These are phyloP conservation scores for Diaprepes abbreviatus DNA, from an alignment of 2,888 invertebrate species.

Conservation along the genomic window DNA sequence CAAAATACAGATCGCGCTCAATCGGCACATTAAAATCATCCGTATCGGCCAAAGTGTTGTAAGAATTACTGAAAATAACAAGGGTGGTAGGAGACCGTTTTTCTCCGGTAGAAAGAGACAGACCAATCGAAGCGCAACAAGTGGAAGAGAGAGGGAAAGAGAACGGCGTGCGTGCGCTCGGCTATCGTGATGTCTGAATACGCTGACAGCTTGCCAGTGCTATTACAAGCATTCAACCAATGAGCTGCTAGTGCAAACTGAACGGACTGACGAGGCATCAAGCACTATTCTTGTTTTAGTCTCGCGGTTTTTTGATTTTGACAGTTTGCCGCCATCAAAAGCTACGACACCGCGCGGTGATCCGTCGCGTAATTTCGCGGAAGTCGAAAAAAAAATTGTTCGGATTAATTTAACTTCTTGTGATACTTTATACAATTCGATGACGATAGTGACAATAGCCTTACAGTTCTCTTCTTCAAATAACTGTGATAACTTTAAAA, in stretches of 20 bases:
- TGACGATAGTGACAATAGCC: not conserved
- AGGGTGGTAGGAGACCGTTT: constrained; percentile 64
- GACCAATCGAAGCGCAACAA: constrained; percentile 14
- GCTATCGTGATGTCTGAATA: constrained; percentile 68
- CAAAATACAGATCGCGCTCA: constrained; percentile 43
- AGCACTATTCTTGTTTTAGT: constrained; percentile 56
- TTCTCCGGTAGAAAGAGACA: constrained; percentile 32
- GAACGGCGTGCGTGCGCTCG: constrained; percentile 65
- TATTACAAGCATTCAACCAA: constrained; percentile 67
- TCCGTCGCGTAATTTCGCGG: not conserved
- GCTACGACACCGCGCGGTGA: constrained; percentile 11
- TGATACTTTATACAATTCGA: not conserved
- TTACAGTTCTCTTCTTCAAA: not conserved
- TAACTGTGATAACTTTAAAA: not conserved
- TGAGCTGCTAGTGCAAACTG: constrained; percentile 66
- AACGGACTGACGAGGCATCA: constrained; percentile 65
- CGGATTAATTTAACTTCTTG: not conserved
- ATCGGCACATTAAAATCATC: constrained; percentile 45
- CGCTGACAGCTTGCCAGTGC: constrained; percentile 69
- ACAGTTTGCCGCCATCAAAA: constrained; percentile 52
- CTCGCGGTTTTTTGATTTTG: constrained; percentile 60
- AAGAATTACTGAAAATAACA: constrained; percentile 65
- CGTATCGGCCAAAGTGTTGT: constrained; percentile 60
- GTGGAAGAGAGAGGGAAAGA: constrained; percentile 59
- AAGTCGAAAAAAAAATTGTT: not conserved